A percentile compares a stretch with the other conserved stretches of the same genome.
These are phyloP conservation scores for Itoplectis maculator DNA, from an alignment of 2,888 invertebrate genomes.

Conservation along the genomic window DNA sequence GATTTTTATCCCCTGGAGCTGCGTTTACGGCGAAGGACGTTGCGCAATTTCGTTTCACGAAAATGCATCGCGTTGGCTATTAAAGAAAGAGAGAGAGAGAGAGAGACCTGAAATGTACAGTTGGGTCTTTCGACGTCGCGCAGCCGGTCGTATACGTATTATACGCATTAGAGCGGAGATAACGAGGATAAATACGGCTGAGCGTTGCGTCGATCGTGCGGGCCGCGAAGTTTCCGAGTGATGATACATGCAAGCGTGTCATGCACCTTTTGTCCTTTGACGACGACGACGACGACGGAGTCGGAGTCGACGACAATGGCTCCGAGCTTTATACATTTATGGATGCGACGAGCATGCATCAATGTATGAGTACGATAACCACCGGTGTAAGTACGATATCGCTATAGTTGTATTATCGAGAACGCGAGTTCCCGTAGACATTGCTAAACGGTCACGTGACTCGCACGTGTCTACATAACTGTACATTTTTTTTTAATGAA, in stretches of 20 bases:
- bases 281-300: slow-evolving; percentile 41
- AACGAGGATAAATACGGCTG: slow-evolving; percentile 30
- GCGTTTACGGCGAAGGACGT: no score
- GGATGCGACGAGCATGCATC: slow-evolving; percentile 61
- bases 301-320: slow-evolving; percentile 14
- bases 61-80: background rate
- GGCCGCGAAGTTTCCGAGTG: slow-evolving; percentile 39
- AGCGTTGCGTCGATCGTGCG: slow-evolving; percentile 18
- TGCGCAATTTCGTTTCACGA: no score
- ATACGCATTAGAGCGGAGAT: slow-evolving; percentile 17
- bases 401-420: slow-evolving; percentile 29
- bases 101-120: background rate
- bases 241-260: slow-evolving; percentile 67
- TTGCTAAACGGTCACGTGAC: slow-evolving; percentile 60
- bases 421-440: slow-evolving; percentile 16
- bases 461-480: slow-evolving; percentile 54
- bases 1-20: no score
- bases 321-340: slow-evolving; percentile 59
- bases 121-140: background rate
- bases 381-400: slow-evolving; percentile 51
- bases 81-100: no score
- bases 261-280: slow-evolving; percentile 68
- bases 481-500: slow-evolving; percentile 30
- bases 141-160: background rate
- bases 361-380: slow-evolving; percentile 64